Conservation (phyloP, 2,888 invertebrate species). For the Drosophila austrosaltans region DNA sequence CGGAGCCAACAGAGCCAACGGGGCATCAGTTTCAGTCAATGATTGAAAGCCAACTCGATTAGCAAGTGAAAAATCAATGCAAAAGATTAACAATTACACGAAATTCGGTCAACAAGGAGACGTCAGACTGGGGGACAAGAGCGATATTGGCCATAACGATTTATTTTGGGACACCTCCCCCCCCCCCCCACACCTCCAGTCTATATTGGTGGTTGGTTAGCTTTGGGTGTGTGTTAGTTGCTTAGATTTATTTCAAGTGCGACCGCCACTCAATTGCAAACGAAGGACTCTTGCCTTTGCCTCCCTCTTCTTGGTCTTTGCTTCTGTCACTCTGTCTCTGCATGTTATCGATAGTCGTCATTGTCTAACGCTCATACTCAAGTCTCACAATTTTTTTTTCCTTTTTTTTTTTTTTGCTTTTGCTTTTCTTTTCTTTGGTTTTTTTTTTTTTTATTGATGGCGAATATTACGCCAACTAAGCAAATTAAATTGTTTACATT, state of each 20-base stretch:
- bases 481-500: conserved; percentile 78
- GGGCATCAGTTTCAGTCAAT: conserved; percentile 12
- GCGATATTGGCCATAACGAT: conserved; percentile 54
- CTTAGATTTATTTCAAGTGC: conserved; percentile 63
- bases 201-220: conserved; percentile 24
- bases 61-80: conserved; percentile 65
- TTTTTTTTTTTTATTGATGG: conserved; percentile 60
- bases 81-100: conserved; percentile 69
- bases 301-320: conserved; percentile 12
- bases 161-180: conserved; percentile 39
- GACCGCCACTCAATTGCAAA: conserved; percentile 57
- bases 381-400: conserved; percentile 26
- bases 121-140: conserved; percentile 21
- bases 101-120: conserved; percentile 49
- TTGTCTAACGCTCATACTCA: conserved; percentile 56
- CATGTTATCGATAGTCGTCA: conserved; percentile 67
- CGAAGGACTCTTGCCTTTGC: conserved; percentile 24
- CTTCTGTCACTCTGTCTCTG: conserved; percentile 16
- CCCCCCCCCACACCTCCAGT: background rate
- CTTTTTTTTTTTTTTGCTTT: background rate
- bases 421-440: background rate
- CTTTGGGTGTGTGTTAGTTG: conserved; percentile 18
- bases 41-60: conserved; percentile 44
- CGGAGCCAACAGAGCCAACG: too few relatives aligned
- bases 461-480: conserved; percentile 78